phyloP scores from a whole-genome alignment of 30 jellyfish, hydroid and myxozoan genomes.

The Phacellophora camtschatica region DNA sequence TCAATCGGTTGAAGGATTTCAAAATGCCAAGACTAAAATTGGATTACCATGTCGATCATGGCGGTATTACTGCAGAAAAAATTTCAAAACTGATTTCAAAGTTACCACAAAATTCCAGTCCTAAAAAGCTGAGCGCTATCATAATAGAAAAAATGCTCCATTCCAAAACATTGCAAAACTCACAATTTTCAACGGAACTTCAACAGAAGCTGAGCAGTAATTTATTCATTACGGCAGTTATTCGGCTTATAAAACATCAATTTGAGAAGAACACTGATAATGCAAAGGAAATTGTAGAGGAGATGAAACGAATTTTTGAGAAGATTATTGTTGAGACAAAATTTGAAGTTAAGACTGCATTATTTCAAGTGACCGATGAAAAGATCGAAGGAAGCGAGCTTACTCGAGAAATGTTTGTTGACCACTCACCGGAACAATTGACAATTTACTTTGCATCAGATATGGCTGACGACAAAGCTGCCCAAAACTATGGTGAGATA shows the following conservation, averaged over 20 bases:
- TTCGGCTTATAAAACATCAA: constrained; percentile 39
- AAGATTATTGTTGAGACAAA: neutral
- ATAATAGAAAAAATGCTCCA: constrained; percentile 28
- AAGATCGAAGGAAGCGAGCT: constrained; percentile 8
- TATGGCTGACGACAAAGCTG: neutral
- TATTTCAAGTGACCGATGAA: neutral
- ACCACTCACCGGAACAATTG: neutral
- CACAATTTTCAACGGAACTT: constrained; percentile 48
- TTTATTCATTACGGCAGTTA: neutral
- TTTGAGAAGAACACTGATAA: neutral
- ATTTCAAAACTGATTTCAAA: neutral
- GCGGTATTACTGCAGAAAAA: neutral
- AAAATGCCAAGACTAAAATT: constrained; percentile 13
- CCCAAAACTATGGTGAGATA: neutral
- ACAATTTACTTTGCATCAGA: neutral
- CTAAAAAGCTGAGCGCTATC: constrained; percentile 33
- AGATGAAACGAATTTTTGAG: neutral
- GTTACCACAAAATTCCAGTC: constrained; percentile 38
- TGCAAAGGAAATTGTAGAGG: neutral
- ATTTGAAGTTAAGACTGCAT: neutral
- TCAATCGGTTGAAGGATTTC: constrained; percentile 27
- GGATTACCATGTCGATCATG: neutral
- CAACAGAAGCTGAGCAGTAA: neutral
- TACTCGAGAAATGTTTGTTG: constrained; percentile 3
- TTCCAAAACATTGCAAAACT: neutral